phyloP scores from a whole-genome alignment of 2,797 vertebrate genomes.

The Microchirus variegatus region DNA sequence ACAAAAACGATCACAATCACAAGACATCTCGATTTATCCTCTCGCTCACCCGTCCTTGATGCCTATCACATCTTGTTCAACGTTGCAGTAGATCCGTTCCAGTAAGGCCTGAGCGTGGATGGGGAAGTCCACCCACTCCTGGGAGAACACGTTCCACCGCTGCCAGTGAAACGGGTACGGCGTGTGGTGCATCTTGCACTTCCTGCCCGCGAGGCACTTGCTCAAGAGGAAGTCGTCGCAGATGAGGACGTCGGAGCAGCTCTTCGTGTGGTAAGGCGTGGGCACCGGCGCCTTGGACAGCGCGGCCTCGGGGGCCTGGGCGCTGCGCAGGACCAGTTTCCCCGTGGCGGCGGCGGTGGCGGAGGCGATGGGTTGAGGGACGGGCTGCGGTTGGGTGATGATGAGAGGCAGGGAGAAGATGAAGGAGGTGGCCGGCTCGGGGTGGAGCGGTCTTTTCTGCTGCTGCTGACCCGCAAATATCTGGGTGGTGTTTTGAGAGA shows the following conservation, averaged over 20 bases:
- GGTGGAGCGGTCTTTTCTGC: too few relatives aligned
- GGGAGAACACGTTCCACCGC: constrained; percentile 16
- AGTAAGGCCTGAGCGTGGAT: constrained; percentile 46
- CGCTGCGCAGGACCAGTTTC: background rate
- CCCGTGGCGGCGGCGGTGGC: background rate
- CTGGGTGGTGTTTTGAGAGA: constrained; percentile 10
- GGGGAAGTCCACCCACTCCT: constrained; percentile 54
- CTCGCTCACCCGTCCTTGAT: constrained; percentile 59
- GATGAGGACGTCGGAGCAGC: constrained; percentile 28
- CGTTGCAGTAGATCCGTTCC: constrained; percentile 62
- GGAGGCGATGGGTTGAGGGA: background rate
- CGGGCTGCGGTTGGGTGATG: constrained; percentile 16
- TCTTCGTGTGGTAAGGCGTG: constrained; percentile 42
- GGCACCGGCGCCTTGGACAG: fast-evolving
- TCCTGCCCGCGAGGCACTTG: background rate
- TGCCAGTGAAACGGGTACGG: constrained; percentile 74
- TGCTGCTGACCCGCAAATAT: background rate
- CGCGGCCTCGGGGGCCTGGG: background rate
- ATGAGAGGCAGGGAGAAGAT: constrained; percentile 29
- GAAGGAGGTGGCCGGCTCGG: background rate
- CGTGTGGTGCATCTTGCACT: constrained; percentile 69
- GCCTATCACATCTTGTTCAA: background rate
- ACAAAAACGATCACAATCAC: too few relatives aligned
- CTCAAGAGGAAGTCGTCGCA: constrained; percentile 66
- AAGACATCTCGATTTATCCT: background rate